Percentiles rank a stretch among this genome's conserved stretches.
These are phyloP conservation scores for Drosophila pallidifrons DNA, from an alignment of 1,140 invertebrate genomes.

Conservation along the genomic window DNA sequence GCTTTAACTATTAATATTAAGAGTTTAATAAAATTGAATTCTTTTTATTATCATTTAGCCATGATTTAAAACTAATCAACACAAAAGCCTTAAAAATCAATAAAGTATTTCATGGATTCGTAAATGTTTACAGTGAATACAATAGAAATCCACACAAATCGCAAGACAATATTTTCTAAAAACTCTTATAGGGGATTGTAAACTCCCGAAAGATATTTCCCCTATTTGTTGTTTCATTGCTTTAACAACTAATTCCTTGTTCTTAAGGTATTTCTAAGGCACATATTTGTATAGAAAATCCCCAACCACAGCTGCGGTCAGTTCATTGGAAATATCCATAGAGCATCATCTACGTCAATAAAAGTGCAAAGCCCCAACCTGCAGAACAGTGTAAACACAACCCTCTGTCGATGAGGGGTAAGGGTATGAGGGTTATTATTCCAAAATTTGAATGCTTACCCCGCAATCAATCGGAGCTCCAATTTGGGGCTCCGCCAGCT, in stretches of 20 bases:
- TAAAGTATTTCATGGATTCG: no score
- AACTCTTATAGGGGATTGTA: not conserved
- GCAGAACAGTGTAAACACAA: constrained; percentile 16
- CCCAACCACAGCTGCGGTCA: constrained; percentile 19
- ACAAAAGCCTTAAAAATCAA: no score
- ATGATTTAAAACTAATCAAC: no score
- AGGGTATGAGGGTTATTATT: constrained; percentile 28
- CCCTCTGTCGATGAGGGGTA: not conserved
- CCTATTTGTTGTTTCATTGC: constrained; percentile 1
- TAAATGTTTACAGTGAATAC: no score
- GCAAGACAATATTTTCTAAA: no score
- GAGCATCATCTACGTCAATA: constrained; percentile 31
- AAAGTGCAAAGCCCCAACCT: constrained; percentile 22
- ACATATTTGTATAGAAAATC: constrained; percentile 11
- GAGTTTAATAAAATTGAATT: no score
- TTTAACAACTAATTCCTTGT: constrained; percentile 23
- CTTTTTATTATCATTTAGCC: no score
- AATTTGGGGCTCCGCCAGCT: constrained; percentile 52
- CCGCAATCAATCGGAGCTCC: constrained; percentile 54
- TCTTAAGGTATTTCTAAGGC: constrained; percentile 13
- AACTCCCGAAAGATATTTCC: not conserved
- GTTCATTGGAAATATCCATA: constrained; percentile 25
- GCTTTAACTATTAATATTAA: no score
- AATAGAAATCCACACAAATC: not conserved
- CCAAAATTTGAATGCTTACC: constrained; percentile 58